A percentile compares a stretch with the other conserved stretches of the same genome.
phyloP scores from a whole-genome alignment of 2,113 vertebrate species.

The Romanogobio albipinnatus region DNA sequence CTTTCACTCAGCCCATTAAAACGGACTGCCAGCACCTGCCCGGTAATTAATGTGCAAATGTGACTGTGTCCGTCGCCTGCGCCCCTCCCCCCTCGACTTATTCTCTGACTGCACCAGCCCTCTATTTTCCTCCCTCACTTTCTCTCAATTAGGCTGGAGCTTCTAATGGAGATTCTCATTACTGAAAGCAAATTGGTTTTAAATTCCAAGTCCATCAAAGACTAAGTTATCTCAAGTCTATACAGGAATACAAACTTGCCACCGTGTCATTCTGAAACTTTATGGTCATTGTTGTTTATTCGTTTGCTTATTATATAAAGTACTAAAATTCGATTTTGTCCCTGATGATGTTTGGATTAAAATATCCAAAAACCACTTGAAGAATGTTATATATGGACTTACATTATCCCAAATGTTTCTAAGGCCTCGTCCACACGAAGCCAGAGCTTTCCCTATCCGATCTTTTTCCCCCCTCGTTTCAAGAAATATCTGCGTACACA shows the following conservation, averaged over 20 bases:
- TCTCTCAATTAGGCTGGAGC: slow-evolving; percentile 71
- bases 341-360: no score
- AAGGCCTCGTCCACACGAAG: no score
- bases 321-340: neutral
- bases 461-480: no score
- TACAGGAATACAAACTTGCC: slow-evolving; percentile 60
- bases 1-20: slow-evolving; percentile 75
- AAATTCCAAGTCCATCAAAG: slow-evolving; percentile 71
- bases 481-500: no score
- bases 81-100: slow-evolving; percentile 51
- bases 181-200: slow-evolving; percentile 76
- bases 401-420: no score
- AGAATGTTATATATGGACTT: no score
- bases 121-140: slow-evolving; percentile 50
- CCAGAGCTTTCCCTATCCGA: no score
- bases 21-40: slow-evolving; percentile 73
- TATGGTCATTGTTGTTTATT: slow-evolving; percentile 58
- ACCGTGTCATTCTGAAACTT: slow-evolving; percentile 58
- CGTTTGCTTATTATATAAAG: neutral
- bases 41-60: slow-evolving; percentile 81
- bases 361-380: no score
- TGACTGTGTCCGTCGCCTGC: slow-evolving; percentile 64
- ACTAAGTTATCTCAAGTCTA: slow-evolving; percentile 67
- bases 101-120: slow-evolving; percentile 37
- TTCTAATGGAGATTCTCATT: slow-evolving; percentile 72